These are phyloP conservation scores for Schizaphis graminum DNA, from an alignment of 2,888 invertebrate species.

Conservation along the genomic window DNA sequence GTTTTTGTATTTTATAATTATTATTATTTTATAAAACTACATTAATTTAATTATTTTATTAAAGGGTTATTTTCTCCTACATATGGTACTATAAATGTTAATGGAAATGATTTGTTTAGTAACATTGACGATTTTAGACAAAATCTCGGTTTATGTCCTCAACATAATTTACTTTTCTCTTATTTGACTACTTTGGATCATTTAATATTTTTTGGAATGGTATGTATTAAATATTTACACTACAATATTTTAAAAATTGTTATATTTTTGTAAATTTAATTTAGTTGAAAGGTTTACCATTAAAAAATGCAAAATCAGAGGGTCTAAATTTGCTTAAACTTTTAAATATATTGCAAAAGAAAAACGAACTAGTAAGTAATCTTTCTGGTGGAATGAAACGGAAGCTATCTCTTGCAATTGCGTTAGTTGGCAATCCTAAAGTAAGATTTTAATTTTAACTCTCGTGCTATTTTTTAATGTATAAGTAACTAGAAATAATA, in stretches of 20 bases:
- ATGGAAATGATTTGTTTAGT: slow-evolving; percentile 80
- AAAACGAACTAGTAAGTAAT: slow-evolving; percentile 74
- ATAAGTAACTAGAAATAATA: not conserved
- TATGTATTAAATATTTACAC: slow-evolving; percentile 71
- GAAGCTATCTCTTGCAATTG: slow-evolving; percentile 87
- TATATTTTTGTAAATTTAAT: slow-evolving; percentile 67
- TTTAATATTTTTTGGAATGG: slow-evolving; percentile 85
- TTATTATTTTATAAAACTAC: slow-evolving; percentile 74
- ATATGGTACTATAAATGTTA: slow-evolving; percentile 74
- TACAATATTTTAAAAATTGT: not conserved
- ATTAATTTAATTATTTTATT: not conserved
- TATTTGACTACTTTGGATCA: slow-evolving; percentile 88
- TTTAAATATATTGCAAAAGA: slow-evolving; percentile 78
- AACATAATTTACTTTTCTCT: slow-evolving; percentile 87
- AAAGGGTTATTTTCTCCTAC: slow-evolving; percentile 60
- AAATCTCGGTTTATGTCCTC: slow-evolving; percentile 90
- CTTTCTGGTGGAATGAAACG: slow-evolving; percentile 95
- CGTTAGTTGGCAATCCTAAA: slow-evolving; percentile 83
- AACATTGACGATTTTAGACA: slow-evolving; percentile 79
- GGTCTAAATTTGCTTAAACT: slow-evolving; percentile 75
- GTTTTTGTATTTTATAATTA: slow-evolving; percentile 75
- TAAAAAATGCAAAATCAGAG: slow-evolving; percentile 73
- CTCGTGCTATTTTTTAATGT: not conserved
- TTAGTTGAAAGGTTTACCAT: slow-evolving; percentile 77
- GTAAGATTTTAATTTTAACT: slow-evolving; percentile 69